phyloP scores from a whole-genome alignment of 2,113 vertebrate genomes.

The Megaptera novaeangliae region DNA sequence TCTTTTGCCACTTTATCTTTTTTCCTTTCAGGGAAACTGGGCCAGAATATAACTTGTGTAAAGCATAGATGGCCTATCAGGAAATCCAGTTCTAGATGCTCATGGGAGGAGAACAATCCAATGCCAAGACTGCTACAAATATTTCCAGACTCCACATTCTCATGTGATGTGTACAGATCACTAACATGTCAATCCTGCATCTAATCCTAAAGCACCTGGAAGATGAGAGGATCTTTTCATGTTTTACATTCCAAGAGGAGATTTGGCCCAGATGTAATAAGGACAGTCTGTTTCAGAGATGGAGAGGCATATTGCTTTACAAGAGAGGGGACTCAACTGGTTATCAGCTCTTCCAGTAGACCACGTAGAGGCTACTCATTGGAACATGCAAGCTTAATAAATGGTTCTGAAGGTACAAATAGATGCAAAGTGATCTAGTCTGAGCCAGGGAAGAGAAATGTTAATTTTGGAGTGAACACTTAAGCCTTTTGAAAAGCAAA shows the following conservation, averaged over 20 bases:
- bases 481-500: neutral
- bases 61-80: neutral
- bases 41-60: neutral
- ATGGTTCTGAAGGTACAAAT: neutral
- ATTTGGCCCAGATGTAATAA: neutral
- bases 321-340: neutral
- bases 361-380: neutral
- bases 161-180: neutral
- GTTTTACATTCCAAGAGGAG: neutral
- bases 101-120: neutral
- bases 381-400: neutral
- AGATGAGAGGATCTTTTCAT: neutral
- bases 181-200: neutral
- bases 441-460: neutral
- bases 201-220: neutral
- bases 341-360: neutral
- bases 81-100: neutral
- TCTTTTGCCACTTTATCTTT: neutral
- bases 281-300: neutral
- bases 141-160: neutral
- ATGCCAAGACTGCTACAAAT: neutral
- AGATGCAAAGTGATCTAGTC: neutral
- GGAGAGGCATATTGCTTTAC: neutral
- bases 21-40: neutral
- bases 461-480: neutral